phyloP scores from a whole-genome alignment of 2,888 invertebrate genomes.

The Dynastes tityus region DNA sequence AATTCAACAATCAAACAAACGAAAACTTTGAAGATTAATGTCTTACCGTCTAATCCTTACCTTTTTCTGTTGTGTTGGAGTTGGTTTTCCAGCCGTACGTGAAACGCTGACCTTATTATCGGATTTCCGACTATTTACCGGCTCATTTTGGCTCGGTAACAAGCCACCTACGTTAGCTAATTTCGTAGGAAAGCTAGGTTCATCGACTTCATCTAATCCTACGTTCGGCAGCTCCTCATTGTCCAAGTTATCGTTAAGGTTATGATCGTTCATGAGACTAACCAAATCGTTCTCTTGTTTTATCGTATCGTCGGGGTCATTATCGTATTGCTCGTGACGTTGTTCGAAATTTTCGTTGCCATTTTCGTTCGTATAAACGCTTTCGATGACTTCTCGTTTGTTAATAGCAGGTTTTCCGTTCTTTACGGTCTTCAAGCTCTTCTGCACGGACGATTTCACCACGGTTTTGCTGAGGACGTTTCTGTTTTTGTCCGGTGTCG shows the following conservation, averaged over 20 bases:
- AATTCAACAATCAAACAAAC: too few species aligned
- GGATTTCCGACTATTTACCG: conserved; percentile 46
- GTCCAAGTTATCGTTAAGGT: conserved; percentile 68
- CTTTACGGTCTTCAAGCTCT: conserved; percentile 67
- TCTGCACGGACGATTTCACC: conserved; percentile 66
- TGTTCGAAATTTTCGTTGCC: conserved; percentile 44
- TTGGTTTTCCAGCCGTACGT: neutral
- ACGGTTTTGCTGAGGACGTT: conserved; percentile 61
- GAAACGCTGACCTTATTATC: conserved; percentile 6
- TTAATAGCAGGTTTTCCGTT: conserved; percentile 68
- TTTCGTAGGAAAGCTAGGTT: conserved; percentile 63
- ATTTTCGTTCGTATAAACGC: conserved; percentile 63
- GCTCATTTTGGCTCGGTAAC: conserved; percentile 66
- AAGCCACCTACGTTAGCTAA: conserved; percentile 70
- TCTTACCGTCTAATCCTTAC: neutral
- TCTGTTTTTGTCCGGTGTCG: conserved; percentile 78
- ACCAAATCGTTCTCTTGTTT: conserved; percentile 65
- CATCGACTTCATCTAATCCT: conserved; percentile 63
- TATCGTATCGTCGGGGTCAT: conserved; percentile 54
- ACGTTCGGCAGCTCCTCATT: conserved; percentile 70
- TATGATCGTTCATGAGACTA: conserved; percentile 69
- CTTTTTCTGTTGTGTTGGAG: conserved; percentile 15
- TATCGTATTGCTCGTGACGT: conserved; percentile 36
- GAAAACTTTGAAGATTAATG: too few species aligned
- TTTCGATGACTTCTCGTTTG: conserved; percentile 64